Percentiles rank a stretch among this genome's conserved stretches.
phyloP scores from a whole-genome alignment of 2,113 vertebrate species.

The Chloroceryle aenea region DNA sequence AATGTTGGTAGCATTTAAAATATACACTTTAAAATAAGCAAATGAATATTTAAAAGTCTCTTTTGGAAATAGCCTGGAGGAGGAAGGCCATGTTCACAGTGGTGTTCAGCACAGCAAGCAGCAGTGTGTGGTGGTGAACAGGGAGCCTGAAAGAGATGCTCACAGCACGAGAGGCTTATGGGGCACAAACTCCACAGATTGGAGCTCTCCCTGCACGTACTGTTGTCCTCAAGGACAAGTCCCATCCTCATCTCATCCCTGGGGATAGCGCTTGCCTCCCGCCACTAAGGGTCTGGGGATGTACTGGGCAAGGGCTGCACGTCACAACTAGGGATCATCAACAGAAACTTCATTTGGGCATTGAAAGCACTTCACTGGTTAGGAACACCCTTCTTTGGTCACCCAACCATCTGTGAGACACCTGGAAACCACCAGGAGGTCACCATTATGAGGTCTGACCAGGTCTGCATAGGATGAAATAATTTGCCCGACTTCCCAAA shows the following conservation, averaged over 20 bases:
- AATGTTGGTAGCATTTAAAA: slow-evolving; percentile 36
- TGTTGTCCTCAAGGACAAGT: not conserved
- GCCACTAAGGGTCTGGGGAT: not conserved
- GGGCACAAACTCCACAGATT: not conserved
- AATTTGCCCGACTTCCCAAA: not conserved
- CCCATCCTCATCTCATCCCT: not conserved
- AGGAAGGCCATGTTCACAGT: not conserved
- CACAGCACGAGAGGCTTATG: not conserved
- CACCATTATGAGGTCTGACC: not conserved
- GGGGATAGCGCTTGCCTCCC: not conserved
- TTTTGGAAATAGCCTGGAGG: not conserved
- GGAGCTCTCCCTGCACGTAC: accelerated
- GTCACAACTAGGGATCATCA: not conserved
- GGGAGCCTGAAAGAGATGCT: not conserved
- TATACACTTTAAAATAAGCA: slow-evolving; percentile 39
- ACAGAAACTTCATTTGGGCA: not conserved
- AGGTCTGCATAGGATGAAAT: not conserved
- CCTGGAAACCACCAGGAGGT: not conserved
- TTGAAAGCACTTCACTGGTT: not conserved
- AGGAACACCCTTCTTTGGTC: not conserved
- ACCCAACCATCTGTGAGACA: not conserved
- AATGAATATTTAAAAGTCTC: slow-evolving; percentile 10
- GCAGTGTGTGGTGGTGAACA: not conserved
- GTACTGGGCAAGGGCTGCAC: not conserved
- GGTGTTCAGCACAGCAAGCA: not conserved